Evolutionary conservation across 2,797 vertebrate species (phyloP).

Genomic region (Odontamblyopus lacepedii): DNA sequence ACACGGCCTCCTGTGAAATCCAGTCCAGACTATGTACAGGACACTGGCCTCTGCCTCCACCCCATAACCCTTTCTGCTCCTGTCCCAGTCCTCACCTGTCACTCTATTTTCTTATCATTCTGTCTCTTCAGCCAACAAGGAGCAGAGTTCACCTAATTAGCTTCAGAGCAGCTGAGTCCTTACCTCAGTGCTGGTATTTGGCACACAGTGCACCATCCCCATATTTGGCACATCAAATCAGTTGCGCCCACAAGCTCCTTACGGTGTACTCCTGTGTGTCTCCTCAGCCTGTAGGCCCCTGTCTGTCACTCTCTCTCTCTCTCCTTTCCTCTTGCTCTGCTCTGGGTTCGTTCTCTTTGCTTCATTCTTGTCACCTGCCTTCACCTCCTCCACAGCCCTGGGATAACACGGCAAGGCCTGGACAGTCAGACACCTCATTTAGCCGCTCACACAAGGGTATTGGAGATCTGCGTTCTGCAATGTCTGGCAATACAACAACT

Average conservation of each 20-base stretch:
- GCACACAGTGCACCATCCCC: slow-evolving; percentile 40
- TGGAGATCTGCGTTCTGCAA: slow-evolving; percentile 45
- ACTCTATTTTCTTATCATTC: slow-evolving; percentile 8
- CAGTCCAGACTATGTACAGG: neutral
- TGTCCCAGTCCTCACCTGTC: slow-evolving; percentile 16
- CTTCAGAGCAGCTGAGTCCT: slow-evolving; percentile 59
- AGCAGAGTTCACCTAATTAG: slow-evolving; percentile 64
- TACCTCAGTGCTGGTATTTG: slow-evolving; percentile 46
- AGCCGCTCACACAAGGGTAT: slow-evolving; percentile 51
- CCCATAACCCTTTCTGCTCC: slow-evolving; percentile 7
- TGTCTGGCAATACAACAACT: slow-evolving; percentile 41
- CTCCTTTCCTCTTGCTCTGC: slow-evolving; percentile 28
- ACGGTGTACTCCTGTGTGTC: slow-evolving; percentile 34
- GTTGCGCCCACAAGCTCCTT: slow-evolving; percentile 45
- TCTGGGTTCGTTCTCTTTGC: slow-evolving; percentile 41
- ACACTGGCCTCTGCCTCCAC: slow-evolving; percentile 7
- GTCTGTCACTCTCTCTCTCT: slow-evolving; percentile 50
- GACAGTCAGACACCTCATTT: slow-evolving; percentile 71
- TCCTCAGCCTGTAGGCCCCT: slow-evolving; percentile 43
- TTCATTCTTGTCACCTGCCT: slow-evolving; percentile 67
- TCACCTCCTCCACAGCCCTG: slow-evolving; percentile 66
- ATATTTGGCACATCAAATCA: slow-evolving; percentile 42
- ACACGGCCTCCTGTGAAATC: neutral
- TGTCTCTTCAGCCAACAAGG: slow-evolving; percentile 23
- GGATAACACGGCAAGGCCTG: slow-evolving; percentile 57